phyloP scores from a whole-genome alignment of 2,888 invertebrate species.

The Prosopocoilus inquinatus region DNA sequence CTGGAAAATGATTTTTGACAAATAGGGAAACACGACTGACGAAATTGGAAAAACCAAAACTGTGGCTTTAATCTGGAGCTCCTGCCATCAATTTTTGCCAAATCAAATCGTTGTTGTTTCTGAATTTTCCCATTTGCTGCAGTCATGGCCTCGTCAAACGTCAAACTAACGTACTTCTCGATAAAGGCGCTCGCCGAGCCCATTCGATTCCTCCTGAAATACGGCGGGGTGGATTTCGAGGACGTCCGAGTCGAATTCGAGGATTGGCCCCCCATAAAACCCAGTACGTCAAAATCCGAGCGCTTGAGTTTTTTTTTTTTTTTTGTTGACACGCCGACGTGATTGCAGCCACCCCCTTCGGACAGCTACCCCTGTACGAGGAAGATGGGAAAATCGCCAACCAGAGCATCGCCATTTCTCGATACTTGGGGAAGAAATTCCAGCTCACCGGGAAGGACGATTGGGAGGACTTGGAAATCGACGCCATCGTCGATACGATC shows the following conservation, averaged over 20 bases:
- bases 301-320: not conserved
- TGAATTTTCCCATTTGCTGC: too few species aligned
- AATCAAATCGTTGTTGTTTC: too few species aligned
- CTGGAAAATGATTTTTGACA: too few species aligned
- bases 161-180: conserved; percentile 39
- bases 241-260: conserved; percentile 3
- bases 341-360: conserved; percentile 58
- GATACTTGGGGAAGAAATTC: conserved; percentile 62
- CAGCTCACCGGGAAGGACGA: conserved; percentile 57
- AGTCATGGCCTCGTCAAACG: conserved; percentile 19
- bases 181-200: conserved; percentile 31
- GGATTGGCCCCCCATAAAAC: conserved; percentile 12
- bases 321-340: too few species aligned
- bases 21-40: too few species aligned
- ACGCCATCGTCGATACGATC: conserved; percentile 60
- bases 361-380: conserved; percentile 62
- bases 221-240: conserved; percentile 13
- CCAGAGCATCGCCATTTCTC: conserved; percentile 60
- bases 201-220: conserved; percentile 10
- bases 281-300: conserved; percentile 4
- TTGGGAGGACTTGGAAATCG: conserved; percentile 62
- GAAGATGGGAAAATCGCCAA: conserved; percentile 60
- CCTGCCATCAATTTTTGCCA: too few species aligned
- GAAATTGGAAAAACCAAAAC: too few species aligned
- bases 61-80: too few species aligned